phyloP scores from a whole-genome alignment of 2,113 vertebrate species.

The Petaurus breviceps region DNA sequence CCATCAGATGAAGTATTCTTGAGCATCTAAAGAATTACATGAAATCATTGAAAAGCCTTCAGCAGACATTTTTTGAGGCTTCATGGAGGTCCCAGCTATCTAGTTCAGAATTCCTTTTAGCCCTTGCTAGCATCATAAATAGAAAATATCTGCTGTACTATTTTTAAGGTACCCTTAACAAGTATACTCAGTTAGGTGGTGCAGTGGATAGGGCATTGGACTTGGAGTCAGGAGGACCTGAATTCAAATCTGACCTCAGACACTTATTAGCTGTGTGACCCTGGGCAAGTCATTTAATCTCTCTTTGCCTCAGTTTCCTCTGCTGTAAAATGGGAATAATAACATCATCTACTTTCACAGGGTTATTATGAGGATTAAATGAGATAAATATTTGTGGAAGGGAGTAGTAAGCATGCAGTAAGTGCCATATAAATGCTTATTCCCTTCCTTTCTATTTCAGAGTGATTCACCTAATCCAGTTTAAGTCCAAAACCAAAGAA shows the following conservation, averaged over 20 bases:
- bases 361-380: neutral
- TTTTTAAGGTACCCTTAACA: neutral
- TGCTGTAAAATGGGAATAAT: neutral
- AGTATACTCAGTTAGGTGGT: neutral
- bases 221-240: neutral
- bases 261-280: neutral
- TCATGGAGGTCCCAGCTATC: neutral
- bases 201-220: neutral
- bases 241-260: neutral
- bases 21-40: neutral
- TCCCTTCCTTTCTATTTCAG: neutral
- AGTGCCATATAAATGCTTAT: neutral
- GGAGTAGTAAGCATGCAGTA: neutral
- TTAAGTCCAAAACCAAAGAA: neutral
- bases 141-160: neutral
- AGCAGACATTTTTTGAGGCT: neutral
- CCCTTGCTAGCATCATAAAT: neutral
- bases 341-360: neutral
- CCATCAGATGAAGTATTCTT: neutral
- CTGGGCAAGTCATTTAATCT: neutral
- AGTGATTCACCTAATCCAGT: neutral
- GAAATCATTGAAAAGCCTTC: neutral
- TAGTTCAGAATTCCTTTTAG: neutral
- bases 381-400: neutral
- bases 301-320: neutral